Conservation (phyloP, 2,888 invertebrate species). For the Eledona agricola region DNA sequence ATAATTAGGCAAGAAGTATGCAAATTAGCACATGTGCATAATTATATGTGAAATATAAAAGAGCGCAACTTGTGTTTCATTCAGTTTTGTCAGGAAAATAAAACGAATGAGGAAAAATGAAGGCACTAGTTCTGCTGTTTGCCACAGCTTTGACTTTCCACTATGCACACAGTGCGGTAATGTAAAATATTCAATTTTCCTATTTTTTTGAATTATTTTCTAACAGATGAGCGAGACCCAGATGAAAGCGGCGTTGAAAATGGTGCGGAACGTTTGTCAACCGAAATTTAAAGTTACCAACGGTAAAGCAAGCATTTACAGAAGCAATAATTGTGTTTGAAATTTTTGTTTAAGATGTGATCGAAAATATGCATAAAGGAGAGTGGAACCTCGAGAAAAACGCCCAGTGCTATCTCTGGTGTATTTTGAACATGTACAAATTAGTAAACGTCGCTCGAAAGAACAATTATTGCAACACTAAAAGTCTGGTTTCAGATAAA, state of each 20-base stretch:
- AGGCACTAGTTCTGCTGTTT: slow-evolving; percentile 5
- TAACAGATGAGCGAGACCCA: slow-evolving; percentile 65
- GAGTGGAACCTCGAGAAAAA: slow-evolving; percentile 51
- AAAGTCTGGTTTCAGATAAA: slow-evolving; percentile 37
- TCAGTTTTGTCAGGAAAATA: slow-evolving; percentile 1
- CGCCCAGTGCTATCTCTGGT: slow-evolving; percentile 66
- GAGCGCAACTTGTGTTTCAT: not conserved
- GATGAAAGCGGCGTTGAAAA: slow-evolving; percentile 68
- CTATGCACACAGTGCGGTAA: slow-evolving; percentile 22
- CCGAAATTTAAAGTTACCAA: slow-evolving; percentile 69
- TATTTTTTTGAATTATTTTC: slow-evolving; percentile 5
- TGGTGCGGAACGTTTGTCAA: slow-evolving; percentile 71
- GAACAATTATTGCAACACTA: too few species aligned
- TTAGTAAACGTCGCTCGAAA: slow-evolving; percentile 60
- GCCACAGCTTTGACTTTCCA: slow-evolving; percentile 11
- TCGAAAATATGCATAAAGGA: slow-evolving; percentile 53
- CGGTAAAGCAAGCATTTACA: slow-evolving; percentile 60
- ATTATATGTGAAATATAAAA: slow-evolving; percentile 10
- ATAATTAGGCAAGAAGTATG: slow-evolving; percentile 13
- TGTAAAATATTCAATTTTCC: slow-evolving; percentile 3
- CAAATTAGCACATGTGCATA: slow-evolving; percentile 1
- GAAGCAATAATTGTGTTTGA: not conserved
- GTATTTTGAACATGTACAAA: slow-evolving; percentile 65
- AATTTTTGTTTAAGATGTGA: slow-evolving; percentile 47
- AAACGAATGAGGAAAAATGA: slow-evolving; percentile 12